These are phyloP conservation scores for Eupristina koningsbergeri DNA, from an alignment of 1,140 invertebrate species.

Conservation along the genomic window DNA sequence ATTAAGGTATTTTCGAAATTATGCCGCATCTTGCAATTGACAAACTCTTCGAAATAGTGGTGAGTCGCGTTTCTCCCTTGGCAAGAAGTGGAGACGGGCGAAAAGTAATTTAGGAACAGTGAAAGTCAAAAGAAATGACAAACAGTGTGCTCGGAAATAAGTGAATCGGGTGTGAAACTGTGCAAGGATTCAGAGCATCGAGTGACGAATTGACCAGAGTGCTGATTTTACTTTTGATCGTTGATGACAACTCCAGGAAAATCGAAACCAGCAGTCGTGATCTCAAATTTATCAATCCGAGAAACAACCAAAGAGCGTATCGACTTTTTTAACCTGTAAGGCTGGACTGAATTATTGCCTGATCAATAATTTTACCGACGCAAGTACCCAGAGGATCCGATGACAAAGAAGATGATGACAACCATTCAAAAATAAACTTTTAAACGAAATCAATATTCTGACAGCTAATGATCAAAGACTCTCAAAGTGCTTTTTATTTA, in stretches of 20 bases:
- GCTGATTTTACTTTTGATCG: neutral
- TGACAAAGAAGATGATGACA: neutral
- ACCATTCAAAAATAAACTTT: conserved; percentile 45
- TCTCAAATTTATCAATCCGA: neutral
- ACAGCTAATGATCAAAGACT: conserved; percentile 9
- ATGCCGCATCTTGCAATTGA: neutral
- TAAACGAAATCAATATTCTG: neutral
- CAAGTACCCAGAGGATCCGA: neutral
- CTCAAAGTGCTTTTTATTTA: neutral
- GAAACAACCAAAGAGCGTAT: neutral
- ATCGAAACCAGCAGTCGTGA: neutral
- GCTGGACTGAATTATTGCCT: neutral
- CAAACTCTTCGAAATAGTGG: neutral
- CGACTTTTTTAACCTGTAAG: neutral
- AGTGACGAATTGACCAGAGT: neutral
- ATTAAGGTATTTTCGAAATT: conserved; percentile 1
- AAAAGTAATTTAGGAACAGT: conserved; percentile 8
- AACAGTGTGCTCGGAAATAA: conserved; percentile 13
- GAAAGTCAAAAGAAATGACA: conserved; percentile 6
- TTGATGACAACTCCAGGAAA: too few species aligned
- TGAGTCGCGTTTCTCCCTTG: neutral
- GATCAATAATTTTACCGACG: neutral
- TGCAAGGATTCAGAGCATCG: neutral
- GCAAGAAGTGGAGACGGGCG: neutral
- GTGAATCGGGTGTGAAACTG: conserved; percentile 45